Evolutionary conservation across 2,797 vertebrate species (phyloP), one percentile per base, ranked within the genome.

Genomic region (Scomberomorus guttatus): DNA sequence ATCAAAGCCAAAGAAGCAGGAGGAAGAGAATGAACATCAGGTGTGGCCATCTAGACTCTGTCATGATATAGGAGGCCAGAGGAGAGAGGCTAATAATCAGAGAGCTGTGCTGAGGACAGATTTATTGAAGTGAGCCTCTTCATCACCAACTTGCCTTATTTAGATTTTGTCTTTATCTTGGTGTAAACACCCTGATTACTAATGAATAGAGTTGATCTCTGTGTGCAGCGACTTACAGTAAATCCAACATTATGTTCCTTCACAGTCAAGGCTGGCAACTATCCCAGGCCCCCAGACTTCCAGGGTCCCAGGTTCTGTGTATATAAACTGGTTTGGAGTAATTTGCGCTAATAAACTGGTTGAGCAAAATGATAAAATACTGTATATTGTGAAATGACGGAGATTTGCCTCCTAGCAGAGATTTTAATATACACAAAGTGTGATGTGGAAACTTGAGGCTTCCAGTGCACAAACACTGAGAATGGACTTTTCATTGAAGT

Each of bases 1-100:
- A 89, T 93, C 89, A 94, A 92, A 93, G 89, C 64, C 66, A 1
- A 71, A 59, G 63, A 79, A 73, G 75, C 80, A 9, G 77, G 74
- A 32, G 66, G 75, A 58, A 39, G 75, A 61, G n/a, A 56, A 46
- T 14, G 69, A 77, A 80, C 83, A 86, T 87, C 82, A 71, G 80
- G 64, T 17, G 4, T 17, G 62, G 72, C 6, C 6, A 81, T 78
- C 66, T 37, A 46, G 48, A 61, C 71, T 77, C 44, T 9, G 6
- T 60, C 42, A 25, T 29, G 57, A 65, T 50, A 46, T 24, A 18
- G 39, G 46, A 50, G 58, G 52, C 29, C 58, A 0, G 59, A 17
- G n/a, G 60, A 69, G 58, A 34, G 24, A 56, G 27, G 60, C 59
- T 78, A 3, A 37, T 37, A 37, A 37, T 37, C 37, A 37, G 42